Conservation (phyloP, 2,797 vertebrate species). For the Naso thynnoides region DNA sequence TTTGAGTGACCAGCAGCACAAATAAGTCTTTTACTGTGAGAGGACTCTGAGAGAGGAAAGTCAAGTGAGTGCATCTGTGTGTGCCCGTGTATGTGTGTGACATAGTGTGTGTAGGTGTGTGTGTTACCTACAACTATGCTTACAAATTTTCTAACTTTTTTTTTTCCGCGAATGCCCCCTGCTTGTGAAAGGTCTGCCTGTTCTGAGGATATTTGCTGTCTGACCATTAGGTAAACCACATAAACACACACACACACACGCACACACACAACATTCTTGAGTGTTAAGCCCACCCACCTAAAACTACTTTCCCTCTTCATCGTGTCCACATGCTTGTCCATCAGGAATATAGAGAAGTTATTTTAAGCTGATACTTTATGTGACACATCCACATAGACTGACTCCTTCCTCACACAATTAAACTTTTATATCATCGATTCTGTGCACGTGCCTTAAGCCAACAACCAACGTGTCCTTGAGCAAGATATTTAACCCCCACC, state of each 20-base stretch:
- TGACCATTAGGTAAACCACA: slow-evolving; percentile 78
- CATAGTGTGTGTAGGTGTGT: slow-evolving; percentile 57
- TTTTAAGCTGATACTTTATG: slow-evolving; percentile 34
- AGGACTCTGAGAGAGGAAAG: slow-evolving; percentile 54
- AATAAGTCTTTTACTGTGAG: slow-evolving; percentile 65
- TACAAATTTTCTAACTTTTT: slow-evolving; percentile 58
- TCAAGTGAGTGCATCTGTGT: slow-evolving; percentile 42
- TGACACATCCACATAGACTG: slow-evolving; percentile 19
- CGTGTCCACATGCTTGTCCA: slow-evolving; percentile 50
- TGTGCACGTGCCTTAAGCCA: not conserved
- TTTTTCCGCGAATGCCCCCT: slow-evolving; percentile 69
- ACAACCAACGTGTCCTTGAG: not conserved
- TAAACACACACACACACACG: slow-evolving; percentile 30
- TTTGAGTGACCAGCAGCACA: slow-evolving; percentile 48
- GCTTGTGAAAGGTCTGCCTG: slow-evolving; percentile 89
- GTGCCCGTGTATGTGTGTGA: slow-evolving; percentile 20
- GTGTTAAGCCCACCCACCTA: slow-evolving; percentile 74
- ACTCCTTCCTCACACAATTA: not conserved
- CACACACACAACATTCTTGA: slow-evolving; percentile 41
- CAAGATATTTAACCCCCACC: not conserved
- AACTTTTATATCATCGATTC: not conserved
- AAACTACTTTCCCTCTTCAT: slow-evolving; percentile 53
- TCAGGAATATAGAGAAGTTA: slow-evolving; percentile 48
- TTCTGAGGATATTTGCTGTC: slow-evolving; percentile 85
- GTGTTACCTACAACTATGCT: slow-evolving; percentile 64